Evolutionary conservation across 1,140 invertebrate genomes (phyloP).

Genomic region (Megathymus violae): DNA sequence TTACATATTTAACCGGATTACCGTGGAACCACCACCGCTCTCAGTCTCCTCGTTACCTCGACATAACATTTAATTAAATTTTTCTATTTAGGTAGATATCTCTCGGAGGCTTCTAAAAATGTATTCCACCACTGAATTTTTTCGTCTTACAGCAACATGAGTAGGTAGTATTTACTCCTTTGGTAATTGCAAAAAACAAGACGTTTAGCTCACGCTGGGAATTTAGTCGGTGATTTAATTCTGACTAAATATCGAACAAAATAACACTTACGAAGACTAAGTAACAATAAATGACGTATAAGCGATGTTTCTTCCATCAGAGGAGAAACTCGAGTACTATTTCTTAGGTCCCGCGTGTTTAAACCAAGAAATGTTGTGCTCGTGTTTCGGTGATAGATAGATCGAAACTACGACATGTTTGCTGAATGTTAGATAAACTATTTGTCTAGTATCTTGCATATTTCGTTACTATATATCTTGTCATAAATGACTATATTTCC

Average conservation of each 20-base stretch:
- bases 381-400: background rate
- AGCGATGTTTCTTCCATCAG: background rate
- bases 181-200: conserved; percentile 2
- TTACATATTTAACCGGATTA: too few species aligned
- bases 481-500: background rate
- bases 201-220: too few species aligned
- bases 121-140: background rate
- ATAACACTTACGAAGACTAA: background rate
- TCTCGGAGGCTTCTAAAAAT: conserved; percentile 1
- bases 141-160: background rate
- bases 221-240: background rate
- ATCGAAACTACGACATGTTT: background rate
- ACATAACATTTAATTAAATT: background rate
- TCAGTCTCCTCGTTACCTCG: background rate
- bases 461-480: conserved; percentile 6
- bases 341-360: background rate
- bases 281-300: background rate
- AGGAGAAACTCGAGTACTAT: background rate
- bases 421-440: conserved; percentile 4
- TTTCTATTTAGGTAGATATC: background rate
- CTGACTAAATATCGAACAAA: conserved; percentile 3
- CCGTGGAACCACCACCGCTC: background rate
- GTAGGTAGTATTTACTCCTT: background rate
- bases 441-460: background rate
- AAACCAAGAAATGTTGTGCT: background rate